Percentiles rank a stretch among this genome's conserved stretches.
These are phyloP conservation scores for Cactoblastis cactorum DNA, from an alignment of 2,888 invertebrate species.

Conservation along the genomic window DNA sequence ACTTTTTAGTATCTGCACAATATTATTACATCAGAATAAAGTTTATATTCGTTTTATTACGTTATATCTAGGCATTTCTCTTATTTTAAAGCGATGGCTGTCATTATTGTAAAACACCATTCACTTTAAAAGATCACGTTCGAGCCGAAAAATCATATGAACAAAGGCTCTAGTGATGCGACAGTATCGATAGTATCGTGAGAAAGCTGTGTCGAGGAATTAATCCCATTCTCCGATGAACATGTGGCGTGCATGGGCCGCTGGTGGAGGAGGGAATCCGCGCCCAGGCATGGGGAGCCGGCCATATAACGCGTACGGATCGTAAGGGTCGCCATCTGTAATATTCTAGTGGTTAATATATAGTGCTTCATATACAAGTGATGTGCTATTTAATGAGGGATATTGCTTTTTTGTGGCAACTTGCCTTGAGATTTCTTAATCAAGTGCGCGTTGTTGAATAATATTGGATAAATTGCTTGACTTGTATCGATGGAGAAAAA, in stretches of 20 bases:
- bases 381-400: neutral
- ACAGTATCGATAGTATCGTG: conserved; percentile 32
- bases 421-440: neutral
- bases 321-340: conserved; percentile 88
- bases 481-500: too few relatives aligned
- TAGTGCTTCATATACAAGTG: conserved; percentile 11
- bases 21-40: too few relatives aligned
- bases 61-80: too few relatives aligned
- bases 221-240: conserved; percentile 96
- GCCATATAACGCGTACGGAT: conserved; percentile 94
- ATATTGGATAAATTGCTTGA: too few relatives aligned
- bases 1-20: too few relatives aligned
- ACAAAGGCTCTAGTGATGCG: conserved; percentile 36
- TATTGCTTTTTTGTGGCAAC: neutral
- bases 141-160: neutral
- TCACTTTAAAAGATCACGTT: conserved; percentile 11
- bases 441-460: too few relatives aligned
- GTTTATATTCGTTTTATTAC: too few relatives aligned
- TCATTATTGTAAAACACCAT: too few relatives aligned
- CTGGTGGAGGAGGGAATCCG: conserved; percentile 89
- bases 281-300: conserved; percentile 92
- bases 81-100: too few relatives aligned
- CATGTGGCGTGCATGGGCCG: conserved; percentile 89
- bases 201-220: conserved; percentile 25
- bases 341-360: conserved; percentile 40